A percentile compares a stretch with the other conserved stretches of the same genome.
Evolutionary conservation across 2,797 vertebrate genomes (phyloP).

Genomic region (Danio kyathit): DNA sequence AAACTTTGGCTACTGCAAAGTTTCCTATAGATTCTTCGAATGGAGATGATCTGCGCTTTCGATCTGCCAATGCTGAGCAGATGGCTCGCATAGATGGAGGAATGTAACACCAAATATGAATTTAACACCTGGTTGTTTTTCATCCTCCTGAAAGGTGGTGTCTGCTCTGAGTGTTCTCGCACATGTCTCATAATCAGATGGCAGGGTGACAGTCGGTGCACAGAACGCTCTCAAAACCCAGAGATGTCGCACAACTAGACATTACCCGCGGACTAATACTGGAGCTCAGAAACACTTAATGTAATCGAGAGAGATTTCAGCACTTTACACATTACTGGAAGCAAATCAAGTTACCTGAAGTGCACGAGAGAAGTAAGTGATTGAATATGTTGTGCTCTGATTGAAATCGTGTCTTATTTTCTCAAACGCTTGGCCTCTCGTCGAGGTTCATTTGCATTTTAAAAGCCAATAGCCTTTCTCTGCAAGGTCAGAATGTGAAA

Average conservation of each 20-base stretch:
- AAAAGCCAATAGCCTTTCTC: background rate
- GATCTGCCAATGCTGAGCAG: slow-evolving; percentile 71
- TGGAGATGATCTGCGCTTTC: slow-evolving; percentile 62
- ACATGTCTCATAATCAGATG: slow-evolving; percentile 68
- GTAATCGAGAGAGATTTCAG: slow-evolving; percentile 25
- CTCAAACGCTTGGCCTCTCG: background rate
- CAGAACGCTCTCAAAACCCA: slow-evolving; percentile 3
- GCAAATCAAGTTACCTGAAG: background rate
- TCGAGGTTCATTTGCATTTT: slow-evolving; percentile 10
- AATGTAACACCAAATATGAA: slow-evolving; percentile 76
- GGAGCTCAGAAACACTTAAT: slow-evolving; percentile 11
- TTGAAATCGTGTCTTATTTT: background rate
- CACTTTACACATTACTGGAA: slow-evolving; percentile 13
- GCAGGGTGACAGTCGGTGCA: slow-evolving; percentile 51
- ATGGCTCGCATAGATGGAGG: slow-evolving; percentile 74
- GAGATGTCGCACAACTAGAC: slow-evolving; percentile 12
- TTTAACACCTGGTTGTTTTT: slow-evolving; percentile 76
- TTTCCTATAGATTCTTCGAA: slow-evolving; percentile 22
- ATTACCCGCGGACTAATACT: background rate
- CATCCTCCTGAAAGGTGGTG: slow-evolving; percentile 55
- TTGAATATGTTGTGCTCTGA: background rate
- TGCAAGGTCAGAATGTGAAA: slow-evolving; percentile 11
- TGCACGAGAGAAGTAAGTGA: slow-evolving; percentile 19
- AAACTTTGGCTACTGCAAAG: background rate
- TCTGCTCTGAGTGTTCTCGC: slow-evolving; percentile 72